Base-by-base conservation (phyloP, 2,888 invertebrate species). In the Incurvaria masculella region DNA sequence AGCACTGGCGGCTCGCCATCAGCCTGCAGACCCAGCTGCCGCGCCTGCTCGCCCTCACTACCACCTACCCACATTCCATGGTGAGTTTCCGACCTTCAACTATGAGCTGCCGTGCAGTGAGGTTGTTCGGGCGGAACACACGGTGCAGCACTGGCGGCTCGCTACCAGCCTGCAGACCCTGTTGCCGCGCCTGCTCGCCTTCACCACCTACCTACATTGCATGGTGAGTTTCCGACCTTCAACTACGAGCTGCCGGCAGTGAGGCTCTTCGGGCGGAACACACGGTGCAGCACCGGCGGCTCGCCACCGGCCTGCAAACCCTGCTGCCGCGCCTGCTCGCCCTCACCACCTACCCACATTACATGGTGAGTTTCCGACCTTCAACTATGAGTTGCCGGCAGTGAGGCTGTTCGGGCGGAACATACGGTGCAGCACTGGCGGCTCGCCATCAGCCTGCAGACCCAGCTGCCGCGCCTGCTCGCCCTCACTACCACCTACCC, bases 21-120 rank as follows among this genome's bases (percentile, higher is more conserved):
- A 81, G 85, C 57, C 61, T 82, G 51, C 82, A 84, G 59, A 80
- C 81, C 11, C 70, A 88, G 42, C 66, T 87, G 51, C 83, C 85
- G 4, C 73, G 81, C 54, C 68, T 86, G 17, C 61, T 86, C 21
- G 72, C 68, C 18, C 62, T 87, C 46, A 64, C 81, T 3, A 64
- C 81, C 3, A 69, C 63, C 52, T 79, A 80, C 59, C 68, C 72
- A 42, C 69, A 75, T 44, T 80, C 79, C 62, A 86, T 87, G 85
- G 84, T 83, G 63, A 72, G 74, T 59, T 21, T 10, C 23, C 10
- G 23, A 6, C 23, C 10, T 10, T 6, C 23, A 23, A 23, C 10
- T 4, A 4, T 4, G 23, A 23, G 23, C 23, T 18, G 20, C 18
- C 23, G 23, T n/a, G 23, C 10, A 23, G 5, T 23, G 23, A 23